Base-by-base conservation (phyloP, 2,888 invertebrate genomes). In the Hanleya hanleyi region DNA sequence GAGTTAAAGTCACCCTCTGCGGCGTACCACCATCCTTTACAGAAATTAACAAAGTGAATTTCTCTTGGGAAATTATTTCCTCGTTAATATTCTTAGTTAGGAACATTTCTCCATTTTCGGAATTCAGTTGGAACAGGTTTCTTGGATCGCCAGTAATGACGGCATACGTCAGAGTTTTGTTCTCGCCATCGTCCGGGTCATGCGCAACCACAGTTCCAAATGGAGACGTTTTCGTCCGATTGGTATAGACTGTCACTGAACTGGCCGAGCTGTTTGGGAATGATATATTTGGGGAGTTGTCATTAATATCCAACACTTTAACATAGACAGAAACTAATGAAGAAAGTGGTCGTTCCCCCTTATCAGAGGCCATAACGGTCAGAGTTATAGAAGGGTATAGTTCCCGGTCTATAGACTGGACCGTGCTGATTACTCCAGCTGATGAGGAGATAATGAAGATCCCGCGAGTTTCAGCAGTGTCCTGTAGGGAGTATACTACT, bases 71-170 rank as follows among this genome's bases (percentile, higher is more conserved):
- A 7, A 29, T 4, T 7, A 29, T 26, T 15, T 15, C 4, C 22
- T 29, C 29, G 22, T 29, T 1, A 7, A 15, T 29, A 26, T 57
- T 57, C 29, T 15, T 15, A 4, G 15, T 57, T 1, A 57, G 57
- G 29, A 57, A 57, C n/a, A 92, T 87, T 41, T 88, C 90, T 1
- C 92, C 92, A 15, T 85, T 84, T 2, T 84, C 74, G 1, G 85
- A 75, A 69, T 92, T 89, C 66, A 92, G 88, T 65, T 81, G 84
- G 81, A 92, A 92, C 65, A 91, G 83, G 3, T 82, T 83, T 3
- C 89, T 87, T 9, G 41, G 36, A 67, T 90, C 90, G 15, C 91
- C 90, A 41, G 74, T 76, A 7, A 79, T 73, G 41, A 86, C 75
- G 35, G 76, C 72, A 71, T 77, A 86, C 22, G 73, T 75, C 49